Base-by-base conservation (phyloP, 1,140 invertebrate genomes). In the Cherax quadricarinatus region DNA sequence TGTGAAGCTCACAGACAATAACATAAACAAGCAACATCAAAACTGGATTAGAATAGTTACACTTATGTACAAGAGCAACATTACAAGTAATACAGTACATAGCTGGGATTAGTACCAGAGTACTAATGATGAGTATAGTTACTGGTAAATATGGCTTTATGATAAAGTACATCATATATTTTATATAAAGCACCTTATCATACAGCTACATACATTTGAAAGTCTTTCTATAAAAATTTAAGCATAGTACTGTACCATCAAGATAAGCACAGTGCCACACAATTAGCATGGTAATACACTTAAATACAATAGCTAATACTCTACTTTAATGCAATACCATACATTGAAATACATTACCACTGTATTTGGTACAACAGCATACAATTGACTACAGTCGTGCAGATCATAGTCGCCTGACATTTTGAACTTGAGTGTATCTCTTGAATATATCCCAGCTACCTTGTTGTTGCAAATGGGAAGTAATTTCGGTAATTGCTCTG, bases 341-440 rank as follows among this genome's bases (percentile, higher is more conserved):
- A 75, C 24, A 30, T 1, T 75, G 24, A 75, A 75, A 10, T 30
- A 75, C 70, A 30, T 9, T 75, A 75, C 70, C 9, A 9, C n/a
- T 30, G n/a, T 21, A 10, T 75, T 30, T 21, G 6, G 70, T 75
- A 75, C n/a, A 75, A 9, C 21, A 21, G 66, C 66, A 75, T 30
- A 75, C 16, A 75, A 66, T 18, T 30, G 24, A 30, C 70, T 75
- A 12, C 24, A 75, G n/a, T 30, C 66, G 5, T 18, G 66, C 66
- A 21, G 16, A 70, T 70, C 21, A 18, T n/a, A 75, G n/a, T 75
- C 9, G 7, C 70, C n/a, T 30, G 9, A 75, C 62, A 66, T 66
- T 30, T 75, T 75, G 9, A 75, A 9, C 70, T 75, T 75, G 70
- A 75, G 70, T 75, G 70, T 75, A 75, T 75, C 70, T 75, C 70